Evolutionary conservation across 1,140 invertebrate species (phyloP).

Genomic region (Sycobia sp.): DNA sequence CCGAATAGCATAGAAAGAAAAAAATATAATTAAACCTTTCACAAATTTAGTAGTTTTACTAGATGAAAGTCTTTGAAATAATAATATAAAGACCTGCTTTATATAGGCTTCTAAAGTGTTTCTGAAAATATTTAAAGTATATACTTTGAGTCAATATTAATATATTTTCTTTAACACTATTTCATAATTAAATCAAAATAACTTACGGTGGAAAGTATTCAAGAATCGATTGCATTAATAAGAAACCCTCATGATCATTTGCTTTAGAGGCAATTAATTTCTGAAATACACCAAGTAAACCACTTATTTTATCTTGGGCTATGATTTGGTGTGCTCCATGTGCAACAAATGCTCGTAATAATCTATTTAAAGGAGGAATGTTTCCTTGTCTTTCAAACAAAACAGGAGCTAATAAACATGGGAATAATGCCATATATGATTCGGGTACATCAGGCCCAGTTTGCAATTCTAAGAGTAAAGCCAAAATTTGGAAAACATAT

Average conservation of each 20-base stretch:
- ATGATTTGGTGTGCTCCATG: constrained; percentile 77
- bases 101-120: constrained; percentile 75
- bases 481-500: constrained; percentile 96
- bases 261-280: constrained; percentile 94
- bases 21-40: constrained; percentile 87
- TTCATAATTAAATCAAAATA: too few species aligned
- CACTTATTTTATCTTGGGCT: constrained; percentile 73
- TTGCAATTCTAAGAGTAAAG: constrained; percentile 86
- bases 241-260: constrained; percentile 96
- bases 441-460: constrained; percentile 67
- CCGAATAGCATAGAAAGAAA: constrained; percentile 82
- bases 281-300: constrained; percentile 92
- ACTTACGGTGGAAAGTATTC: constrained; percentile 76
- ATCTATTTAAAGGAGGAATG: constrained; percentile 85
- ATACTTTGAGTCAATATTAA: constrained; percentile 10
- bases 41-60: constrained; percentile 95
- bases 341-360: constrained; percentile 85
- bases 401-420: constrained; percentile 82
- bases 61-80: constrained; percentile 89
- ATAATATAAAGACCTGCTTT: constrained; percentile 86
- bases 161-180: not conserved
- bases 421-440: constrained; percentile 87
- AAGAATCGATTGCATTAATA: constrained; percentile 84
- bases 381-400: constrained; percentile 93
- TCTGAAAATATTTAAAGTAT: constrained; percentile 56